Percentiles rank a stretch among this genome's conserved stretches.
Evolutionary conservation across 2,113 vertebrate genomes (phyloP).

Genomic region (Pteruthius melanotis): DNA sequence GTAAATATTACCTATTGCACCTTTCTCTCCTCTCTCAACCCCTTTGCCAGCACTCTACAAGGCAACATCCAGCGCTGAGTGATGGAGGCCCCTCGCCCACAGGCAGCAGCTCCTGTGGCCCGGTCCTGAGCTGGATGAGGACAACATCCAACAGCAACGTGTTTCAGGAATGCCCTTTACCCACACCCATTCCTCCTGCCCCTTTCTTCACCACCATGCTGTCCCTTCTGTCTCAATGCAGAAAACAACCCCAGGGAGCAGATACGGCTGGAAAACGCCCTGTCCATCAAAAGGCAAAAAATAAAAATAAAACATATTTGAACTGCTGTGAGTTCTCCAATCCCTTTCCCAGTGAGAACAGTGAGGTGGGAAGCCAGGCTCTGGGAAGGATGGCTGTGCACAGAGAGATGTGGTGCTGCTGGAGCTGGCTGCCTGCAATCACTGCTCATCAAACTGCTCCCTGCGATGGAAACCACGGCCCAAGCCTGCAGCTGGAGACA

Average conservation of each 20-base stretch:
- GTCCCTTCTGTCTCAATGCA: rapidly evolving
- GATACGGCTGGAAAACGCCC: rapidly evolving
- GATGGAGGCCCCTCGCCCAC: rapidly evolving
- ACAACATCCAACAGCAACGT: background rate
- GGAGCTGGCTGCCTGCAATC: background rate
- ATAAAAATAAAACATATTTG: background rate
- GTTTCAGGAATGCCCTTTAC: background rate
- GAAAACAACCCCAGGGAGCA: background rate
- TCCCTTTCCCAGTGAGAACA: background rate
- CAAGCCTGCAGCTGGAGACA: background rate
- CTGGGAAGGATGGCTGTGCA: background rate
- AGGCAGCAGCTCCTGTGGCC: background rate
- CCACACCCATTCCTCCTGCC: background rate
- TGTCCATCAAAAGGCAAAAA: background rate
- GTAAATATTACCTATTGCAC: background rate
- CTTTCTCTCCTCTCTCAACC: background rate
- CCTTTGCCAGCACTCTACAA: background rate
- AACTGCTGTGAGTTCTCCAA: background rate
- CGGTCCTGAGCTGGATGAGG: background rate
- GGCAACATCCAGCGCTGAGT: background rate
- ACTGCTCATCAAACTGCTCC: background rate
- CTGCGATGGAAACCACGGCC: background rate
- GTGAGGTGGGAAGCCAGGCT: rapidly evolving
- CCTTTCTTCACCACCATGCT: background rate
- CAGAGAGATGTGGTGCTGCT: background rate